Evolutionary conservation across 2,113 vertebrate species (phyloP).

Genomic region (Odocoileus hemionus): DNA sequence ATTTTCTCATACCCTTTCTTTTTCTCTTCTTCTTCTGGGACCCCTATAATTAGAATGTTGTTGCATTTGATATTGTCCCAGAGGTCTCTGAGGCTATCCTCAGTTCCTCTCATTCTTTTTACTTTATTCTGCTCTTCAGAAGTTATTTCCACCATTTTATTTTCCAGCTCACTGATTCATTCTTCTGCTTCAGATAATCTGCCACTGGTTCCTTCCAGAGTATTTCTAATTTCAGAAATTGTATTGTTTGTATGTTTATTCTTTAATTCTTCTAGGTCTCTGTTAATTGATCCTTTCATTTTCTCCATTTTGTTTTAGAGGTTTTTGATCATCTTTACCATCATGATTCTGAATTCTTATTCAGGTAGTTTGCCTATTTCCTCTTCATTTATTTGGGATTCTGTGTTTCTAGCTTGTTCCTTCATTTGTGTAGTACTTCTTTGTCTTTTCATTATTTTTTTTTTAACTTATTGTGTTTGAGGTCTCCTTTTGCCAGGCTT

Average conservation of each 20-base stretch:
- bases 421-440: neutral
- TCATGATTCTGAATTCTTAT: neutral
- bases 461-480: neutral
- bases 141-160: neutral
- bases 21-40: neutral
- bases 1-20: neutral
- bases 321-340: neutral
- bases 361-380: neutral
- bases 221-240: neutral
- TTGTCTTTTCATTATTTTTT: neutral
- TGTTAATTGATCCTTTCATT: neutral
- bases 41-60: neutral
- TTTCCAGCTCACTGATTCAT: neutral
- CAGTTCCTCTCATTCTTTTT: neutral
- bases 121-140: neutral
- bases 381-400: neutral
- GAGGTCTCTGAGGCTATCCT: neutral
- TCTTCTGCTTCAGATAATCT: neutral
- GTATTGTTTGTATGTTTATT: neutral
- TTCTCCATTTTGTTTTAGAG: neutral
- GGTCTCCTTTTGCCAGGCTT: neutral
- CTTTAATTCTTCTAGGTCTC: neutral
- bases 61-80: neutral
- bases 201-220: neutral
- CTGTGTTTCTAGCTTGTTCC: neutral